phyloP scores from a whole-genome alignment of 2,888 invertebrate genomes.

The Ypsolopha sequella region DNA sequence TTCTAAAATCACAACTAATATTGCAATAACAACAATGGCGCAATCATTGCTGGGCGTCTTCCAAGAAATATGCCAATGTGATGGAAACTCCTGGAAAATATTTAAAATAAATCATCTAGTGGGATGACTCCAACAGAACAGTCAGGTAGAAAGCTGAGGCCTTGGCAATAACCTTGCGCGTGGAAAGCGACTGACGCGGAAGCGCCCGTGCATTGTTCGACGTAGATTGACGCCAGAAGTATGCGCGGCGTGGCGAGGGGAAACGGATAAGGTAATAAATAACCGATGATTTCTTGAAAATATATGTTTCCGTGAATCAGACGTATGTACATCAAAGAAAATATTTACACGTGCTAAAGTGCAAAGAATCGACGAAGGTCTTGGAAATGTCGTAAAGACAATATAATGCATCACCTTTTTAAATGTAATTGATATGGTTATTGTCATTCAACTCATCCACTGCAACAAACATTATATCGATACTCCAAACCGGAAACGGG shows the following conservation, averaged over 20 bases:
- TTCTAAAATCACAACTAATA: too few relatives aligned
- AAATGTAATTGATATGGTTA: too few relatives aligned
- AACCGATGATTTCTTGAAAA: neutral
- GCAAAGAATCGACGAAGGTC: neutral
- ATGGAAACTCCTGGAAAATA: too few relatives aligned
- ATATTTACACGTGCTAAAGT: neutral
- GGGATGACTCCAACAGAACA: neutral
- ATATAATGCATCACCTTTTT: too few relatives aligned
- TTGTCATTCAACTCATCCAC: too few relatives aligned
- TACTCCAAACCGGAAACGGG: neutral
- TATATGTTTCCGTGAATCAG: neutral
- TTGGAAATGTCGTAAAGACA: too few relatives aligned
- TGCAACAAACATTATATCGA: too few relatives aligned
- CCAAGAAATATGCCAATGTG: too few relatives aligned
- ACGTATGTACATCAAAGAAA: neutral
- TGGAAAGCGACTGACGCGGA: constrained; percentile 59
- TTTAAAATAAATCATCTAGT: too few relatives aligned
- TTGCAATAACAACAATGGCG: too few relatives aligned
- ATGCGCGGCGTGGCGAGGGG: constrained; percentile 8
- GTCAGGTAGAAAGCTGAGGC: constrained; percentile 50
- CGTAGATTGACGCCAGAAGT: constrained; percentile 11
- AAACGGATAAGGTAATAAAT: constrained; percentile 2
- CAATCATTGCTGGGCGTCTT: too few relatives aligned
- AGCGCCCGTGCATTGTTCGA: constrained; percentile 52
- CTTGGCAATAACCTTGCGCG: constrained; percentile 65